Percentiles rank a stretch among this genome's conserved stretches.
These are phyloP conservation scores for Apodemia mormo DNA, from an alignment of 2,888 invertebrate species.

Conservation along the genomic window DNA sequence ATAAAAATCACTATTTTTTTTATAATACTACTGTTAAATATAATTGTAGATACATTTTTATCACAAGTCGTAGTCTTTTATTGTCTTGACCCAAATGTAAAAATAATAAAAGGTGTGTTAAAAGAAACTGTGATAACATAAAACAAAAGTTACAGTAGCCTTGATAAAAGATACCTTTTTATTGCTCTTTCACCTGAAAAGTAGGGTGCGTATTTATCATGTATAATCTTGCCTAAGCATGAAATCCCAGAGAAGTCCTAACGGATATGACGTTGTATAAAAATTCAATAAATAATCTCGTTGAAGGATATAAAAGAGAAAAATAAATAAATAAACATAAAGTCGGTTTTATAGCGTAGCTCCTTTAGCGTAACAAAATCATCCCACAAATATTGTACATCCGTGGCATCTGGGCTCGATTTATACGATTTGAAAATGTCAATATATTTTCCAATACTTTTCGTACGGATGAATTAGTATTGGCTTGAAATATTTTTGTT, in stretches of 20 bases:
- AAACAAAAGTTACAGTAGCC: neutral
- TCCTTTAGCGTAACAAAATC: slow-evolving; percentile 9
- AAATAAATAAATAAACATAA: slow-evolving; percentile 17
- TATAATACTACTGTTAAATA: neutral
- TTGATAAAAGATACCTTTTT: slow-evolving; percentile 12
- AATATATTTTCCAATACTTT: neutral
- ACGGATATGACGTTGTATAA: slow-evolving; percentile 4
- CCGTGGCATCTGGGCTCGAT: slow-evolving; percentile 4
- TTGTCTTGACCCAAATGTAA: neutral
- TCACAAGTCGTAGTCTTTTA: neutral
- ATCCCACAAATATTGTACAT: slow-evolving; percentile 6
- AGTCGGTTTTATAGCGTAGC: slow-evolving; percentile 9
- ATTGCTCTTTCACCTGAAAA: neutral
- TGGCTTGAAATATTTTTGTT: too few species aligned
- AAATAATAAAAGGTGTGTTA: too few species aligned
- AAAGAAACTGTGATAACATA: neutral
- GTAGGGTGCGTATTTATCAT: slow-evolving; percentile 1
- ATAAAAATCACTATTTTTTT: neutral
- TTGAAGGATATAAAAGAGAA: slow-evolving; percentile 8
- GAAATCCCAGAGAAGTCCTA: neutral
- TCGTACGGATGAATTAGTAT: too few species aligned
- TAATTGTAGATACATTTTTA: too few species aligned
- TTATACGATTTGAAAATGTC: slow-evolving; percentile 4
- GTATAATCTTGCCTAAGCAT: neutral
- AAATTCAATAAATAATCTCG: slow-evolving; percentile 14